These are phyloP conservation scores for Folsomia candida DNA, from an alignment of 2,888 invertebrate genomes.

Conservation along the genomic window DNA sequence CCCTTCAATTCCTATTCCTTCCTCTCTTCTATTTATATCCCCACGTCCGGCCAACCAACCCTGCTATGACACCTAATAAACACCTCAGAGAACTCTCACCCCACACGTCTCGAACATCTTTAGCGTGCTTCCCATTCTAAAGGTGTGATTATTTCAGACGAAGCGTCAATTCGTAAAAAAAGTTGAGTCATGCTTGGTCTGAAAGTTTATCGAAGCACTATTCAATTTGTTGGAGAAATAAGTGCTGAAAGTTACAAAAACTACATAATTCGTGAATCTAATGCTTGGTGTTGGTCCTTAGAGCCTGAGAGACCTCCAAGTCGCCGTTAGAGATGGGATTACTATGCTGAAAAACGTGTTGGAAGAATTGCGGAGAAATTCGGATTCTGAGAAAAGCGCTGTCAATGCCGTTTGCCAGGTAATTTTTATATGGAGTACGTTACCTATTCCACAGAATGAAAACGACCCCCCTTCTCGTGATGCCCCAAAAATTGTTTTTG, in stretches of 20 bases:
- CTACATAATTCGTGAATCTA: conserved; percentile 9
- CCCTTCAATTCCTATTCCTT: no score
- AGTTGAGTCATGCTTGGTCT: no score
- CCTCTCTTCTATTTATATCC: conserved; percentile 21
- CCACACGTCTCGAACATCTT: not conserved
- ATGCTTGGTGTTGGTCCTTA: conserved; percentile 49
- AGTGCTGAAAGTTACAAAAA: not conserved
- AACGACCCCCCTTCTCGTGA: not conserved
- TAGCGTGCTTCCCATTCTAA: no score
- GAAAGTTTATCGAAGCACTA: no score
- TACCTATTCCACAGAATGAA: not conserved
- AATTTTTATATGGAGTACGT: no score
- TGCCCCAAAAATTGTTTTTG: no score
- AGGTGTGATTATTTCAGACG: not conserved
- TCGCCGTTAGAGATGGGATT: conserved; percentile 67
- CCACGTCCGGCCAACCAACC: no score
- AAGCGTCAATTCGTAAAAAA: not conserved
- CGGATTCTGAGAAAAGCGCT: conserved; percentile 65
- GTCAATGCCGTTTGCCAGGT: conserved; percentile 59
- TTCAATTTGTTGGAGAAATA: conserved; percentile 2
- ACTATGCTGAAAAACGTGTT: conserved; percentile 65
- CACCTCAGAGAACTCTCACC: not conserved
- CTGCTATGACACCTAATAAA: no score
- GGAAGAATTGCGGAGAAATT: conserved; percentile 66
- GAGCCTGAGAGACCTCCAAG: conserved; percentile 63